A percentile compares a stretch with the other conserved stretches of the same genome.
Evolutionary conservation across 2,113 vertebrate species (phyloP).

Genomic region (Chaenocephalus aceratus): DNA sequence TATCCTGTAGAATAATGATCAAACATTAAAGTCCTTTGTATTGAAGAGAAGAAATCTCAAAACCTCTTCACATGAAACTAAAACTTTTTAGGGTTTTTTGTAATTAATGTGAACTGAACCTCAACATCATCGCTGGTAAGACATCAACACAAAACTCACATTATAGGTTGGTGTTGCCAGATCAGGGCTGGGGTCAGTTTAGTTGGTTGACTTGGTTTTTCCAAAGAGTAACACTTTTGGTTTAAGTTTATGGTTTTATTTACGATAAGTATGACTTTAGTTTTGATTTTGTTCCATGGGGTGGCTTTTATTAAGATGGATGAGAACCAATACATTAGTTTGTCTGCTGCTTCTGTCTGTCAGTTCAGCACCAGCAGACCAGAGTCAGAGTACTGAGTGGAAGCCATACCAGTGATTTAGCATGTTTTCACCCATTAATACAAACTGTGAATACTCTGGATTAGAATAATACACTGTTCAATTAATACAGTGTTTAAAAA

Average conservation of each 20-base stretch:
- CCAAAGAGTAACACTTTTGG: constrained; percentile 42
- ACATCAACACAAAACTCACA: not conserved
- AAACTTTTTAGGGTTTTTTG: not conserved
- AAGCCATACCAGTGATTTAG: not conserved
- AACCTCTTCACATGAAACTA: not conserved
- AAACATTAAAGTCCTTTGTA: too few relatives aligned
- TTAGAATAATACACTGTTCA: too few relatives aligned
- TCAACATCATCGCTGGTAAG: not conserved
- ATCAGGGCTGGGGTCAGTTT: not conserved
- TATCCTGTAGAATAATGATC: too few relatives aligned
- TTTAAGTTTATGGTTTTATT: constrained; percentile 7
- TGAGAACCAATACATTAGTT: not conserved
- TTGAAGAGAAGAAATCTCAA: not conserved
- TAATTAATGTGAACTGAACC: constrained; percentile 27
- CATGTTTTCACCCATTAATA: constrained; percentile 11
- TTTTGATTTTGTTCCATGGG: not conserved
- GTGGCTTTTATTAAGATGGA: not conserved
- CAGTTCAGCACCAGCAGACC: constrained; percentile 51
- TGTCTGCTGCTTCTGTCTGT: constrained; percentile 5
- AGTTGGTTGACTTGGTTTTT: not conserved
- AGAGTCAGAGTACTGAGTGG: constrained; percentile 31
- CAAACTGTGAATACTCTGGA: not conserved
- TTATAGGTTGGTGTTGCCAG: not conserved
- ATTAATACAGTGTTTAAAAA: too few relatives aligned
- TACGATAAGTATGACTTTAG: not conserved